Evolutionary conservation across 2,888 invertebrate genomes (phyloP).

Genomic region (Nematopogon swammerdamellus): DNA sequence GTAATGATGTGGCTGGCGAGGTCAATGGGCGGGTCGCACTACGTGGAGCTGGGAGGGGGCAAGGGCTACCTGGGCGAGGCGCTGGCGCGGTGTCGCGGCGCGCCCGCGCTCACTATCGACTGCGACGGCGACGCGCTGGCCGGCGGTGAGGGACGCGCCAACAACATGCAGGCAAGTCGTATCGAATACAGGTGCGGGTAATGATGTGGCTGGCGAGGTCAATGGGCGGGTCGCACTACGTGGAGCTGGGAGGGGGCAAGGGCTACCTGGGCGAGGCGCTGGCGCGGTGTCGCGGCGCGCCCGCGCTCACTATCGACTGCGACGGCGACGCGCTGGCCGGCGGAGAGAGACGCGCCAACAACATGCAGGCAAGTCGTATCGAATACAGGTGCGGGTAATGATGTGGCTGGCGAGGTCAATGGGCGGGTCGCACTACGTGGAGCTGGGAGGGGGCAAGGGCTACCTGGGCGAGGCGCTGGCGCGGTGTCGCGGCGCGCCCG

Average conservation of each 20-base stretch:
- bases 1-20: slow-evolving; percentile 57
- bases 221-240: slow-evolving; percentile 25
- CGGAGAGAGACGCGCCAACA: slow-evolving; percentile 65
- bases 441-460: slow-evolving; percentile 78
- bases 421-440: slow-evolving; percentile 52
- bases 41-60: slow-evolving; percentile 87
- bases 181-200: slow-evolving; percentile 50
- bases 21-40: slow-evolving; percentile 9
- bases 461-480: slow-evolving; percentile 68
- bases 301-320: slow-evolving; percentile 81
- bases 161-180: slow-evolving; percentile 44
- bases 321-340: slow-evolving; percentile 35
- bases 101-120: slow-evolving; percentile 81
- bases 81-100: slow-evolving; percentile 64
- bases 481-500: slow-evolving; percentile 65
- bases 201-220: slow-evolving; percentile 54
- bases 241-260: slow-evolving; percentile 86
- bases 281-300: slow-evolving; percentile 64
- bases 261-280: slow-evolving; percentile 64
- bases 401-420: slow-evolving; percentile 45
- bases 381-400: slow-evolving; percentile 58
- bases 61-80: slow-evolving; percentile 62
- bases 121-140: slow-evolving; percentile 49
- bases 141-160: slow-evolving; percentile 64
- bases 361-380: slow-evolving; percentile 40